phyloP scores from a whole-genome alignment of 2,113 vertebrate species.

The Colaptes auratus region DNA sequence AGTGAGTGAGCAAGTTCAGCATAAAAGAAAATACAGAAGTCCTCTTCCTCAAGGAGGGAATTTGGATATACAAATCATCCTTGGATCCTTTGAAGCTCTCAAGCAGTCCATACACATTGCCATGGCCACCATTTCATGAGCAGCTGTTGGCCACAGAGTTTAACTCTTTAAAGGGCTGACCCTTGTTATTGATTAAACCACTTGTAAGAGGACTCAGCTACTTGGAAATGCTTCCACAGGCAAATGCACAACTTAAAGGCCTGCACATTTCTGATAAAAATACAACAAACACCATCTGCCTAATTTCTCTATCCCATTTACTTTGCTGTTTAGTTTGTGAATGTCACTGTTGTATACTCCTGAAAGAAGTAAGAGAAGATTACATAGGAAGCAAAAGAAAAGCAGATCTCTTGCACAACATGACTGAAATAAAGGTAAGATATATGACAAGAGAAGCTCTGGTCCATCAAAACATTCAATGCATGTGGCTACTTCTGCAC shows the following conservation, averaged over 20 bases:
- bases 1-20: background rate
- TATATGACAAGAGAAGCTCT: background rate
- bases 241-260: background rate
- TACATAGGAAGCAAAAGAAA: background rate
- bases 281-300: background rate
- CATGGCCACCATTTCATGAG: background rate
- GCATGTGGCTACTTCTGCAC: background rate
- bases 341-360: background rate
- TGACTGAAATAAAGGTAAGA: background rate
- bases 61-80: background rate
- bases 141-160: background rate
- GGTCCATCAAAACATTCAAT: background rate
- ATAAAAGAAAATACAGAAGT: background rate
- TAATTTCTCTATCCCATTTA: background rate
- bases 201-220: background rate
- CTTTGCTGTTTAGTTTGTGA: background rate
- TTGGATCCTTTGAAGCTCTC: background rate
- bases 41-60: background rate
- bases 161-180: background rate
- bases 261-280: background rate
- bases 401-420: background rate
- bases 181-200: background rate
- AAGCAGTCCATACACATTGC: background rate
- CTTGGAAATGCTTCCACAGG: background rate
- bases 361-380: background rate